A percentile compares a stretch with the other conserved stretches of the same genome.
Conservation (phyloP, 1,140 invertebrate species). For the Campoletis sonorensis region DNA sequence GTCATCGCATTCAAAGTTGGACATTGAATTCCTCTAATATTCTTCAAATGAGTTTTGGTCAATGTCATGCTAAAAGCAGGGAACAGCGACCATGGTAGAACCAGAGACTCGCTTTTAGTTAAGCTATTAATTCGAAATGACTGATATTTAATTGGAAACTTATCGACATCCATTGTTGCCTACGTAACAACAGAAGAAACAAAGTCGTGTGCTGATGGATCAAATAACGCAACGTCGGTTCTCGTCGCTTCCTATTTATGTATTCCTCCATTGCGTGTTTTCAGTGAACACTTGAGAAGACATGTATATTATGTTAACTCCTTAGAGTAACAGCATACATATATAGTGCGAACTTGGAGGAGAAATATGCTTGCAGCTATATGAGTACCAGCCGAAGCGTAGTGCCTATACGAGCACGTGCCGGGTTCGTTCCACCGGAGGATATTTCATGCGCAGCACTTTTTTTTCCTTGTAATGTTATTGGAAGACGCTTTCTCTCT, state of each 20-base stretch:
- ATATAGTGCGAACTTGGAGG: constrained; percentile 8
- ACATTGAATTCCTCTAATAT: neutral
- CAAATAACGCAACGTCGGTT: neutral
- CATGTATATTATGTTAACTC: constrained; percentile 24
- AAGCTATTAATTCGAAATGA: neutral
- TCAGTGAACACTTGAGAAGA: constrained; percentile 25
- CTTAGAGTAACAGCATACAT: neutral
- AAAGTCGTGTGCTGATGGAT: constrained; percentile 13
- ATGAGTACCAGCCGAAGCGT: constrained; percentile 32
- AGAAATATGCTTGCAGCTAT: neutral
- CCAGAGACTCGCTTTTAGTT: too few species aligned
- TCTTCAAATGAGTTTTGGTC: neutral
- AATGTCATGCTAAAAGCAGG: too few species aligned
- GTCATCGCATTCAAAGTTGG: neutral
- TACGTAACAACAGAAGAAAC: neutral
- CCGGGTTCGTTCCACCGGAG: constrained; percentile 31
- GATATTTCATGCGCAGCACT: constrained; percentile 17
- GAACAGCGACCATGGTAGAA: too few species aligned
- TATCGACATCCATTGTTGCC: neutral
- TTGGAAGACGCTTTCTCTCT: constrained; percentile 10
- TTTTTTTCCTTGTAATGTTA: constrained; percentile 25
- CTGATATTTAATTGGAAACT: neutral
- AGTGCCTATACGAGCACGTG: constrained; percentile 43
- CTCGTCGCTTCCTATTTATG: constrained; percentile 12
- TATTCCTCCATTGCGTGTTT: constrained; percentile 29